Evolutionary conservation across 1,140 invertebrate species (phyloP).

Genomic region (Pogonognathellus flavescens): DNA sequence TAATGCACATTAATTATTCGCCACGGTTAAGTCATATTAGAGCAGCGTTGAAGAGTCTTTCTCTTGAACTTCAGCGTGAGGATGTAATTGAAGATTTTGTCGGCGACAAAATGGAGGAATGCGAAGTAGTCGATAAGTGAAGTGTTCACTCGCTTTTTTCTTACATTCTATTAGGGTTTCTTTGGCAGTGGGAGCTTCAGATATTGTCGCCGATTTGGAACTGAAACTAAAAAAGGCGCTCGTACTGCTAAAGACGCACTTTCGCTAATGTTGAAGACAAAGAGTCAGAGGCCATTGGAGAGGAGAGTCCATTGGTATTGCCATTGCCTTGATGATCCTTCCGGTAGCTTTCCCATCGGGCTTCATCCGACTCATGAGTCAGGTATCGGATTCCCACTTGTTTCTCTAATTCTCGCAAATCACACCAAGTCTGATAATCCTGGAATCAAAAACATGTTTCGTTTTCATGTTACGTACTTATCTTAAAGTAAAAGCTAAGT

Average conservation of each 20-base stretch:
- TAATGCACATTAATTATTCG: no score
- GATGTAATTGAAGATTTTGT: conserved; percentile 7
- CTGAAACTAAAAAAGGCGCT: conserved; percentile 63
- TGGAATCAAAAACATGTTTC: conserved; percentile 70
- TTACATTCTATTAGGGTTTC: background rate
- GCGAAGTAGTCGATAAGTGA: conserved; percentile 12
- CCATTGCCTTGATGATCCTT: conserved; percentile 61
- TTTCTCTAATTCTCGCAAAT: conserved; percentile 89
- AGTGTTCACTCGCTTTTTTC: conserved; percentile 14
- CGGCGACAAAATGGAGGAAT: conserved; percentile 36
- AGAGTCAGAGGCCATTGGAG: conserved; percentile 59
- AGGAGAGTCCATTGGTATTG: conserved; percentile 62
- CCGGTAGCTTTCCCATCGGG: conserved; percentile 81
- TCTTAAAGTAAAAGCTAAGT: background rate
- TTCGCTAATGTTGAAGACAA: conserved; percentile 62
- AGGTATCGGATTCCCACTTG: conserved; percentile 88
- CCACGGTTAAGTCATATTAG: background rate
- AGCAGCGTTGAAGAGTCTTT: conserved; percentile 21
- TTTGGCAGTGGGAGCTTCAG: conserved; percentile 1
- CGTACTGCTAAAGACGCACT: conserved; percentile 66
- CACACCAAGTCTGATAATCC: conserved; percentile 96
- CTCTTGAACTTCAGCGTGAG: background rate
- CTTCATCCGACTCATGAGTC: conserved; percentile 90
- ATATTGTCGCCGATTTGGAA: conserved; percentile 19
- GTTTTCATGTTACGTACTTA: background rate